Evolutionary conservation across 2,797 vertebrate species (phyloP).

Genomic region (Spea hammondii): DNA sequence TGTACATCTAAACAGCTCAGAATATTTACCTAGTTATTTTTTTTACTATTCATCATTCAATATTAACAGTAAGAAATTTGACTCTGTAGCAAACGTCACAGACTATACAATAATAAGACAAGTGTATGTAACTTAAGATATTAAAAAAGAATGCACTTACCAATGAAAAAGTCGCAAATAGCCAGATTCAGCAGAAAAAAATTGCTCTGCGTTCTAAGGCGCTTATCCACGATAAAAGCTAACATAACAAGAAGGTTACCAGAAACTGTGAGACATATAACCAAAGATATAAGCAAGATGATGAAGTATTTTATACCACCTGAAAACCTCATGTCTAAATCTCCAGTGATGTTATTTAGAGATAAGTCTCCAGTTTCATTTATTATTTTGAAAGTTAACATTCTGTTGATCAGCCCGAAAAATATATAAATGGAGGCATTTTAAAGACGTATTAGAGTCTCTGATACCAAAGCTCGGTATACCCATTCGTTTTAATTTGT

Average conservation of each 20-base stretch:
- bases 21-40: too few species aligned
- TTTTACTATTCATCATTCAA: too few species aligned
- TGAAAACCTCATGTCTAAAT: constrained; percentile 15
- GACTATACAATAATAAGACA: background rate
- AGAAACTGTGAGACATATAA: constrained; percentile 71
- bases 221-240: constrained; percentile 81
- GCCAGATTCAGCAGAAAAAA: constrained; percentile 76
- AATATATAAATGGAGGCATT: too few species aligned
- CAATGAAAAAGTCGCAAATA: constrained; percentile 84
- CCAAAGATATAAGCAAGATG: constrained; percentile 68
- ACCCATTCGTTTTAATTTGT: too few species aligned
- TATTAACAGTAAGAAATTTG: too few species aligned
- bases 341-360: background rate
- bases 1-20: too few species aligned
- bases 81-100: too few species aligned
- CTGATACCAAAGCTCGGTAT: too few species aligned
- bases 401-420: background rate
- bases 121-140: too few species aligned
- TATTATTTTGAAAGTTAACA: background rate
- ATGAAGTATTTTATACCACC: constrained; percentile 58
- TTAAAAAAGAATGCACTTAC: constrained; percentile 63
- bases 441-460: too few species aligned
- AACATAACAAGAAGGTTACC: constrained; percentile 81
- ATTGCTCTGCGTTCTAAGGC: background rate
- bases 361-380: background rate